A percentile compares a stretch with the other conserved stretches of the same genome.
phyloP scores from a whole-genome alignment of 2,888 invertebrate genomes.

The Labia minor region DNA sequence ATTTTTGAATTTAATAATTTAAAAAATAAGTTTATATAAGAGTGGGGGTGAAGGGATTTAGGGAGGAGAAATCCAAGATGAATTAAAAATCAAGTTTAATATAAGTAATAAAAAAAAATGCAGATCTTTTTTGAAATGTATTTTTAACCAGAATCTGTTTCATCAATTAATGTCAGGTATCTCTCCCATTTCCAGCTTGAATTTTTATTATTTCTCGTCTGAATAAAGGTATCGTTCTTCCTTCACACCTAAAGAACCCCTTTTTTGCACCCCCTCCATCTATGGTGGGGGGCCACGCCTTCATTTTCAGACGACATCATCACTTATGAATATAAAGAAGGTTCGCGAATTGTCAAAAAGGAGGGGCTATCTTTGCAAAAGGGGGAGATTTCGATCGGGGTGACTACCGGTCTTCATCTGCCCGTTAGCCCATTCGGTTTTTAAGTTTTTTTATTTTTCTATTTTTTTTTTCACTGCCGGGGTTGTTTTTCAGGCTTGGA shows the following conservation, averaged over 20 bases:
- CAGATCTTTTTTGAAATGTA: background rate
- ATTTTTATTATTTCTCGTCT: background rate
- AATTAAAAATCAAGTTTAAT: too few species aligned
- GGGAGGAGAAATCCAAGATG: too few species aligned
- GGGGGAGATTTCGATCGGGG: background rate
- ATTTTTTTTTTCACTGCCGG: background rate
- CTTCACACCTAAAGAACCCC: background rate
- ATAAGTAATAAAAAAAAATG: too few species aligned
- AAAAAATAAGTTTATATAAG: too few species aligned
- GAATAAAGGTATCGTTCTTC: slow-evolving; percentile 3
- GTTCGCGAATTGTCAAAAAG: background rate
- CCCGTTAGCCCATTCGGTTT: background rate
- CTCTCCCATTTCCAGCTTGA: background rate
- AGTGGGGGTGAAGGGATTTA: too few species aligned
- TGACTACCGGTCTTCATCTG: slow-evolving; percentile 1
- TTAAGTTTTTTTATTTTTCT: background rate
- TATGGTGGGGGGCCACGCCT: background rate
- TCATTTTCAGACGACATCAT: slow-evolving; percentile 13
- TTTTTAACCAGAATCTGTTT: background rate
- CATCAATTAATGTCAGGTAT: background rate
- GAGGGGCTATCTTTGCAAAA: background rate
- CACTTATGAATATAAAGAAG: slow-evolving; percentile 1
- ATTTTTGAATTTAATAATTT: too few species aligned
- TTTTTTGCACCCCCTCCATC: background rate
- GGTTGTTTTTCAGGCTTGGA: background rate